Base-by-base conservation (phyloP, 2,888 invertebrate genomes). In the Tenthredo mesomela region DNA sequence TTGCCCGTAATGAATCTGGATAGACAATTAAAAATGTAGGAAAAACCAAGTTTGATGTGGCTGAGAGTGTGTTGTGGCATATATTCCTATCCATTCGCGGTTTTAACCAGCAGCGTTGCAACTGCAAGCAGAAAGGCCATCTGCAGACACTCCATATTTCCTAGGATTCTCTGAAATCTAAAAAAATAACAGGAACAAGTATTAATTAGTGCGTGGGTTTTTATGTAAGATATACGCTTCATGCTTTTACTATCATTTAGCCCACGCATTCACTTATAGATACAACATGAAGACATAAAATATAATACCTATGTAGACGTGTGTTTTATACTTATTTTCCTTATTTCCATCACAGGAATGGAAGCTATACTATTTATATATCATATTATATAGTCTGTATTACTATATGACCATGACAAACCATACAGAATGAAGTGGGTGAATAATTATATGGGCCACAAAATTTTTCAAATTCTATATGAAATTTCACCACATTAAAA, bases 101-200 rank as follows among this genome's bases (percentile, higher is more conserved):
- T 85, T 67, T 86, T 84, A 9, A 84, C 71, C 61, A 85, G 86
- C 7, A 88, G 77, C 2, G 85, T 82, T 15, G 88, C 78, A 47
- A 92, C 82, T 15, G 88, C 78, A 47, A 92, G 86, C 89, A 92
- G 87, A 90, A 90, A 88, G 86, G 88, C 84, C 1, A 87, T 89
- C 88, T 86, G 89, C 87, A 86, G 73, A 21, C 80, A 67, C 80
- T 85, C 85, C 91, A 91, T 91, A 43, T 73, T 87, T 70, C 10
- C 37, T 61, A 40, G 29, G 21, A 15, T 61, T 61, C 61, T 84
- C 7, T 43, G n/a, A 18, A 50, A 65, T n/a, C 1, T 10, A 43
- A 78, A 21, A 21, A 78, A 80, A 40, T 40, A 47, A 33, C 4
- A 21, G 21, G 70, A 43, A 50, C 37, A 12, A 25, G 1, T 33